Evolutionary conservation across 2,888 invertebrate species (phyloP).

Genomic region (Cerastoderma edule): DNA sequence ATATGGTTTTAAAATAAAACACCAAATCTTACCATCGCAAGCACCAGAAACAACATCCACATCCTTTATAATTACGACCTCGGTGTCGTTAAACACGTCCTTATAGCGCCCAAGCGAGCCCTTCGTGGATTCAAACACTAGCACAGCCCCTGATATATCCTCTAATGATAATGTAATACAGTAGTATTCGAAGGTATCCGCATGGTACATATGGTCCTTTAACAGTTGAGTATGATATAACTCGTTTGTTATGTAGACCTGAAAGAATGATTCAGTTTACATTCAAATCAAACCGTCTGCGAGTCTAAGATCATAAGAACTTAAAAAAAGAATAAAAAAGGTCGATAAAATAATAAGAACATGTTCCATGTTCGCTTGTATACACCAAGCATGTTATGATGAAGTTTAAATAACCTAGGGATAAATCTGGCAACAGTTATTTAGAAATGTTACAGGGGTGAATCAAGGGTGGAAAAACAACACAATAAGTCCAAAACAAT

Average conservation of each 20-base stretch:
- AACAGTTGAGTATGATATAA: not conserved
- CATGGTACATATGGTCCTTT: not conserved
- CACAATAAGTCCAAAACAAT: too few species aligned
- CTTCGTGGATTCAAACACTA: not conserved
- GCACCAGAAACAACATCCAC: slow-evolving; percentile 3
- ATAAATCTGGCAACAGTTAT: too few species aligned
- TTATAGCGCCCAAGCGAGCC: not conserved
- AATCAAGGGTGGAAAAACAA: too few species aligned
- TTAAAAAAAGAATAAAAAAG: too few species aligned
- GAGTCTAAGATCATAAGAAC: too few species aligned
- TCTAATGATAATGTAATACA: not conserved
- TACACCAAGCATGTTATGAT: too few species aligned
- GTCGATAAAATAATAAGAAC: too few species aligned
- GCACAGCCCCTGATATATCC: not conserved
- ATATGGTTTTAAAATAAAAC: too few species aligned
- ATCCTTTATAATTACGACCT: not conserved
- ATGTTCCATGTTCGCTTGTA: too few species aligned
- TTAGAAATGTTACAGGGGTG: too few species aligned
- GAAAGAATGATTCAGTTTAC: not conserved
- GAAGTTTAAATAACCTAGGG: too few species aligned
- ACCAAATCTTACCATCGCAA: too few species aligned
- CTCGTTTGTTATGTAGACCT: not conserved
- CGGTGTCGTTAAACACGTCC: not conserved
- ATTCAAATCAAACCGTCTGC: not conserved
- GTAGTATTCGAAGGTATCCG: not conserved